Evolutionary conservation across 2,797 vertebrate species (phyloP).

Genomic region (Silurus lanzhouensis): DNA sequence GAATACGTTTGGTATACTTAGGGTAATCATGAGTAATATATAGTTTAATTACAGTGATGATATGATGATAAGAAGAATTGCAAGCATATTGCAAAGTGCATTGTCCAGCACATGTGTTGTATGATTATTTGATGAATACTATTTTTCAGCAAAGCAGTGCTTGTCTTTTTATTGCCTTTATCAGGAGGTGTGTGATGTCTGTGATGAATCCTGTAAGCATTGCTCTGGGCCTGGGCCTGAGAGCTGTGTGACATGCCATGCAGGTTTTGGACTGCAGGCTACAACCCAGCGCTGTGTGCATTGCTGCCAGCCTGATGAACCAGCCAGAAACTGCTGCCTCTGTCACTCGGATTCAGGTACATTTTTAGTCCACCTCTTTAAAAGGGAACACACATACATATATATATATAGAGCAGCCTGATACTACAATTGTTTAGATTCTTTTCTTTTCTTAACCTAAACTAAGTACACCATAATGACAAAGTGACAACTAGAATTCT

Average conservation of each 20-base stretch:
- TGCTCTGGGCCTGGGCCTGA: constrained; percentile 71
- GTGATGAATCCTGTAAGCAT: constrained; percentile 74
- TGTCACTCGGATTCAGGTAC: constrained; percentile 76
- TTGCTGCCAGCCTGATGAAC: constrained; percentile 70
- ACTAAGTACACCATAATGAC: no score
- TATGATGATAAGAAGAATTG: background rate
- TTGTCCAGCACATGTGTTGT: background rate
- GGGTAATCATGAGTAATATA: background rate
- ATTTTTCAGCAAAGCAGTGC: background rate
- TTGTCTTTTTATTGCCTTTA: background rate
- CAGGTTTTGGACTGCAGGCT: constrained; percentile 72
- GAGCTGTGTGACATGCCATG: constrained; percentile 75
- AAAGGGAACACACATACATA: no score
- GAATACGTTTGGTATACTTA: background rate
- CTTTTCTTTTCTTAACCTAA: no score
- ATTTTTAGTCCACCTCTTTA: background rate
- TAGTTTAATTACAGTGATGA: no score
- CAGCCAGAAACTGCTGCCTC: constrained; percentile 73
- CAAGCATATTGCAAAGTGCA: background rate
- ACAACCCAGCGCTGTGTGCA: constrained; percentile 71
- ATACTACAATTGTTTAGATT: no score
- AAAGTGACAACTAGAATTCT: no score
- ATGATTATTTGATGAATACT: background rate
- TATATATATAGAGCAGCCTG: no score
- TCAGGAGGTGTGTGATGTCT: constrained; percentile 61